Evolutionary conservation across 64 coral and sea anemone species (phyloP).

Genomic region (Dendrophyllia cribrosa): DNA sequence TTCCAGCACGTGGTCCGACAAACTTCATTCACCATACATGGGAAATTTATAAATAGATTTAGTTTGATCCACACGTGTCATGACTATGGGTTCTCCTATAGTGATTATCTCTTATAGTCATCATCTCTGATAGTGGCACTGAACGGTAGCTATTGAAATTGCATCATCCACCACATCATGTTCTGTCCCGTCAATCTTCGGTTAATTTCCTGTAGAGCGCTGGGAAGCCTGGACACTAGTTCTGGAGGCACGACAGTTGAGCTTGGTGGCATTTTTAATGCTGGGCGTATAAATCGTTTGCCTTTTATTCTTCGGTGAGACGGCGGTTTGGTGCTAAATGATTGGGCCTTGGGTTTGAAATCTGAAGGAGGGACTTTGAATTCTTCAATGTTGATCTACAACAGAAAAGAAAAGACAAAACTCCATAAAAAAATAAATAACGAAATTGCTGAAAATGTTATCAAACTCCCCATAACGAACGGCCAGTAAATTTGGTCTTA

Average conservation of each 20-base stretch:
- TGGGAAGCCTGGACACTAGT: conserved; percentile 48
- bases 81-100: too few relatives aligned
- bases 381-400: conserved; percentile 3
- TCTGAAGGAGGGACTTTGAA: neutral
- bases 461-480: too few relatives aligned
- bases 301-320: conserved; percentile 46
- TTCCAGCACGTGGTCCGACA: too few relatives aligned
- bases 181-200: conserved; percentile 42
- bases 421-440: too few relatives aligned
- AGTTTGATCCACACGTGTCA: too few relatives aligned
- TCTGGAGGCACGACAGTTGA: conserved; percentile 15
- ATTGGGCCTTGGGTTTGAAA: neutral
- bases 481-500: too few relatives aligned
- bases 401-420: neutral
- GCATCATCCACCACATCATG: conserved; percentile 37
- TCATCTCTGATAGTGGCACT: neutral
- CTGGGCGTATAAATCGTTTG: neutral
- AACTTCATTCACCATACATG: too few relatives aligned
- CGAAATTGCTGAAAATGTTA: too few relatives aligned
- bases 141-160: neutral
- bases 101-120: too few relatives aligned
- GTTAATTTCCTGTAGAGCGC: conserved; percentile 53
- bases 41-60: too few relatives aligned
- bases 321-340: neutral
- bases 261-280: neutral